A percentile compares a stretch with the other conserved stretches of the same genome.
These are phyloP conservation scores for Chrysemys picta DNA, from an alignment of 2,113 vertebrate genomes.

Conservation along the genomic window DNA sequence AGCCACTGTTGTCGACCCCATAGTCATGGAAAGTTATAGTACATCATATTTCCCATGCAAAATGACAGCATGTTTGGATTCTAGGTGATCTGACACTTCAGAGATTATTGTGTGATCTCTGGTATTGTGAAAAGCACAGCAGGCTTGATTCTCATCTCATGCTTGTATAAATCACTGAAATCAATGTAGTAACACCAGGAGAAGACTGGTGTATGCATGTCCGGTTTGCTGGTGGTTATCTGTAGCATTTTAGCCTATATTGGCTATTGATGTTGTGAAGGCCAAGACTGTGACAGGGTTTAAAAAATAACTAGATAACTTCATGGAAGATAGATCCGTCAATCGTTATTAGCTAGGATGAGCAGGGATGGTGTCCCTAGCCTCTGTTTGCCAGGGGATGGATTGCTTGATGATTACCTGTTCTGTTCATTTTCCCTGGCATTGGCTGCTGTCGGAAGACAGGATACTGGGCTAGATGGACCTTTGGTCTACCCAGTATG, in stretches of 20 bases:
- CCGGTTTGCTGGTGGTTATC: neutral
- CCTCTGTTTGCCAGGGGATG: no score
- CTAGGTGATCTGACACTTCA: neutral
- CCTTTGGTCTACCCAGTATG: no score
- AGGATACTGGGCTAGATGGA: no score
- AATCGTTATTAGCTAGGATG: no score
- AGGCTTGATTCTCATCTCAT: neutral
- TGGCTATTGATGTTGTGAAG: no score
- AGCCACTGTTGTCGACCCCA: fast-evolving
- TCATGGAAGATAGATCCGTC: no score
- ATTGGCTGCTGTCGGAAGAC: no score
- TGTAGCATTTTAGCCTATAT: neutral
- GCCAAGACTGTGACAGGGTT: no score
- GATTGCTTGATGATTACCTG: no score
- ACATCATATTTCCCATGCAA: fast-evolving
- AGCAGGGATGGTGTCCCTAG: no score
- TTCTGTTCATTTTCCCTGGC: no score
- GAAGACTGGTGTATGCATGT: fast-evolving
- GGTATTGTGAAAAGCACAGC: neutral
- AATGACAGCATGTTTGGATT: neutral
- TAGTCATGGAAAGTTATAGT: fast-evolving
- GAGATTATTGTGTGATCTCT: fast-evolving
- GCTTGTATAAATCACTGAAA: neutral
- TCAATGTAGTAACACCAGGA: neutral
- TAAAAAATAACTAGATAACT: no score